Evolutionary conservation across 2,113 vertebrate genomes (phyloP).

Genomic region (Oncorhynchus masou): DNA sequence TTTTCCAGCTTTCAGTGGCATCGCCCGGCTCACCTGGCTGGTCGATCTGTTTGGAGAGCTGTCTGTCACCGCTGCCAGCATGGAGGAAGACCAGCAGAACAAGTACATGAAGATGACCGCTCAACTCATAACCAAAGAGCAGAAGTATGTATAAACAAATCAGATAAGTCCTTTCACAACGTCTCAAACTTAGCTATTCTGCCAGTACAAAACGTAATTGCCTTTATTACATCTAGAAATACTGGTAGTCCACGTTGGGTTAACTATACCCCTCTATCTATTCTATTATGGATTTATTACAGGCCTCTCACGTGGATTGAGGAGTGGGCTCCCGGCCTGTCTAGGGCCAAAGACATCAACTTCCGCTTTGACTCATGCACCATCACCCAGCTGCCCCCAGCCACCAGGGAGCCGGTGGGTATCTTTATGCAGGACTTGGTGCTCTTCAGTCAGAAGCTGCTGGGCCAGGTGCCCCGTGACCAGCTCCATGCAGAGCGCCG

Average conservation of each 20-base stretch:
- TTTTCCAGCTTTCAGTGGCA: slow-evolving; percentile 86
- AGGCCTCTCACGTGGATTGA: slow-evolving; percentile 91
- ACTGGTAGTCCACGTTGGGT: too few relatives aligned
- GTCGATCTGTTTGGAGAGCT: slow-evolving; percentile 91
- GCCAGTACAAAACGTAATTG: too few relatives aligned
- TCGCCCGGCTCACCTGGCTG: slow-evolving; percentile 89
- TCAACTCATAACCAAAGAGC: slow-evolving; percentile 76
- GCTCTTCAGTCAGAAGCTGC: slow-evolving; percentile 84
- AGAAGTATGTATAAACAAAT: slow-evolving; percentile 64
- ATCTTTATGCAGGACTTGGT: slow-evolving; percentile 92
- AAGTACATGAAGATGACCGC: slow-evolving; percentile 85
- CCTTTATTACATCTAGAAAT: too few relatives aligned
- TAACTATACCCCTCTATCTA: neutral
- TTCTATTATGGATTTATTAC: neutral
- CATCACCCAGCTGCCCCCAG: slow-evolving; percentile 80
- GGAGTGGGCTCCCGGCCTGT: slow-evolving; percentile 82
- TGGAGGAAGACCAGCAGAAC: slow-evolving; percentile 72
- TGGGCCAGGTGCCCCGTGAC: slow-evolving; percentile 73
- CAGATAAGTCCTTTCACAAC: too few relatives aligned
- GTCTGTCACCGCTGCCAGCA: slow-evolving; percentile 75
- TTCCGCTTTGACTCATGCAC: slow-evolving; percentile 82
- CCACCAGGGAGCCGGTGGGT: slow-evolving; percentile 71
- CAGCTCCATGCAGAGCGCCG: slow-evolving; percentile 77
- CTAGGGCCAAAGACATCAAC: slow-evolving; percentile 80
- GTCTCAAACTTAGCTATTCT: too few relatives aligned